Conservation (phyloP, 2,113 vertebrate species). For the Dicrurus megarhynchus region DNA sequence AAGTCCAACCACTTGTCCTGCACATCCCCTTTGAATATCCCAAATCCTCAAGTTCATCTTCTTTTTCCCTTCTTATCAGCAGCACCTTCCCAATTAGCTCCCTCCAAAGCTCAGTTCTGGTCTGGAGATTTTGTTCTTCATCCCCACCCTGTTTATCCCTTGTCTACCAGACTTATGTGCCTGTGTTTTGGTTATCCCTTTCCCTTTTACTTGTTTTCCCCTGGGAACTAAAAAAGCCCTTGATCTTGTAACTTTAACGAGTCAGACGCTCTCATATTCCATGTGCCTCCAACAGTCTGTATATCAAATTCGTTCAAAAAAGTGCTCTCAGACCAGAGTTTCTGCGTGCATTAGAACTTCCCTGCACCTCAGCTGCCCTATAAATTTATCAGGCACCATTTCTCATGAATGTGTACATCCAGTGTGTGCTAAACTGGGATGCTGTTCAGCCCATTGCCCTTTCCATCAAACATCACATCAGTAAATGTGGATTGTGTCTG, state of each 20-base stretch:
- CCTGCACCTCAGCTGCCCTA: background rate
- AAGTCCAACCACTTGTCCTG: background rate
- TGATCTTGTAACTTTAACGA: background rate
- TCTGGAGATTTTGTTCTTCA: background rate
- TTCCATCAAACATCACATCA: background rate
- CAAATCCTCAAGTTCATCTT: background rate
- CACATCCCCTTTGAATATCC: background rate
- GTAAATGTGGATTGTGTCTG: background rate
- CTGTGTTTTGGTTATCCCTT: background rate
- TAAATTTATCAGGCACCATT: background rate
- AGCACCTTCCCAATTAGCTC: too few relatives aligned
- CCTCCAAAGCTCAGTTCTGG: background rate
- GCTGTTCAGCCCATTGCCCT: background rate
- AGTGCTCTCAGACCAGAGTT: background rate
- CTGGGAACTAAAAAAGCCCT: background rate
- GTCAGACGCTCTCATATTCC: accelerated
- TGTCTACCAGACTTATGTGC: background rate
- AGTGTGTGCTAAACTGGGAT: background rate
- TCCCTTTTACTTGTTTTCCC: background rate
- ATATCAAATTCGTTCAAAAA: background rate
- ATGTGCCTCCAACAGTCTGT: accelerated
- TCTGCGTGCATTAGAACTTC: background rate
- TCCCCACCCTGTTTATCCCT: background rate
- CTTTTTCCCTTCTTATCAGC: background rate
- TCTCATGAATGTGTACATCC: background rate